Evolutionary conservation across 1,140 invertebrate species (phyloP).

Genomic region (Drosophila arawakana): DNA sequence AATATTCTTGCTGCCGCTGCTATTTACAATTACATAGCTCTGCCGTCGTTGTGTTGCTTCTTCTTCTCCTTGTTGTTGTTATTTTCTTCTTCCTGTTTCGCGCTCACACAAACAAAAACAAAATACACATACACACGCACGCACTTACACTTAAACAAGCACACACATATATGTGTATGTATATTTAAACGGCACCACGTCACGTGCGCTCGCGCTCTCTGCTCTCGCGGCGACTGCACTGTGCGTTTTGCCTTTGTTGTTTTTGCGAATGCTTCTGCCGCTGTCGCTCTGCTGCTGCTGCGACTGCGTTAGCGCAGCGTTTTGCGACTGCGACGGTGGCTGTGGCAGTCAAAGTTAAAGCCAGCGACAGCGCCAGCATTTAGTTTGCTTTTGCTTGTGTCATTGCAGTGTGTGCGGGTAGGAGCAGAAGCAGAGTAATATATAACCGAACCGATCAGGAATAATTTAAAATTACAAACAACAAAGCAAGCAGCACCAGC

Average conservation of each 20-base stretch:
- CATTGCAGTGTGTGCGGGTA: conserved; percentile 77
- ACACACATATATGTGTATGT: conserved; percentile 3
- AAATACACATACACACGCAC: conserved; percentile 14
- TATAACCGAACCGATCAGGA: conserved; percentile 27
- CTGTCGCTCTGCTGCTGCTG: conserved; percentile 51
- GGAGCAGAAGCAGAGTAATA: conserved; percentile 46
- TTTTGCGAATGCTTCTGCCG: conserved; percentile 52
- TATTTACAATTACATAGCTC: conserved; percentile 62
- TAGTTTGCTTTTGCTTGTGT: conserved; percentile 79
- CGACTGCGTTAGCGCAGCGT: conserved; percentile 37
- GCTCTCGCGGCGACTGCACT: conserved; percentile 44
- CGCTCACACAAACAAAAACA: conserved; percentile 45
- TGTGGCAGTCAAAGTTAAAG: conserved; percentile 66
- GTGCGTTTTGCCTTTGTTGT: conserved; percentile 59
- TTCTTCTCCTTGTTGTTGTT: conserved; percentile 46
- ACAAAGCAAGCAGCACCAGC: conserved; percentile 11
- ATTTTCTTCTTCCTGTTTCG: conserved; percentile 49
- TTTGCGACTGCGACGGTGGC: conserved; percentile 33
- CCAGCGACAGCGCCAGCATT: conserved; percentile 66
- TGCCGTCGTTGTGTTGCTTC: conserved; percentile 39
- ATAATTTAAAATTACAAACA: conserved; percentile 16
- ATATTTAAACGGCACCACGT: conserved; percentile 49
- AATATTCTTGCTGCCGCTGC: conserved; percentile 42
- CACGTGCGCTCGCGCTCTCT: conserved; percentile 68
- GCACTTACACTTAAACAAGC: neutral